Base-by-base conservation (phyloP, 2,797 vertebrate species). In the Channallabes apus region DNA sequence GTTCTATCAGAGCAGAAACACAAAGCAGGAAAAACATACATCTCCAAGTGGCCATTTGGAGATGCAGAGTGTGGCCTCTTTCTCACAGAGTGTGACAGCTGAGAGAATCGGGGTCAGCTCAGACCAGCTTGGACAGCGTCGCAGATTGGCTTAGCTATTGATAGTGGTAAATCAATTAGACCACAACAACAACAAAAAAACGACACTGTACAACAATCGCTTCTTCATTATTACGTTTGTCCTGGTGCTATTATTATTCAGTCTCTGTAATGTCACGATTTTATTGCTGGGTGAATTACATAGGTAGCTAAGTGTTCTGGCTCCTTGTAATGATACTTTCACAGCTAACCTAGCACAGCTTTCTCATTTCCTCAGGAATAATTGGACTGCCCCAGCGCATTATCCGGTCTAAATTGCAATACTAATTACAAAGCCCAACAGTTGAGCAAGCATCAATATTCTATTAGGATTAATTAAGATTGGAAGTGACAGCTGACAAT, bases 381-480 rank as follows among this genome's bases (percentile, higher is more conserved):
- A 98, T 95, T 97, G 96, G 94, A 95, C 95, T 93, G 95, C 95
- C 93, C 93, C 84, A 88, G 92, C 92, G 92, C 94, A 95, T 95
- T 94, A 95, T 94, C 94, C 94, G 93, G 89, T 97, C 95, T 96
- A 97, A 97, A 97, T 96, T 97, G 96, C 95, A 96, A 96, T 96
- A 95, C 95, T 97, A 96, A 97, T 99, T 97, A 98, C 95, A 97
- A 97, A 96, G 96, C 96, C 97, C 95, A 97, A 97, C 97, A 97
- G 96, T 97, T 96, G 96, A 92, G 90, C 94, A 84, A 80, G 93
- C 96, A 95, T 99, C 98, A 97, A 97, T 98, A 97, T 96, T 95
- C 96, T 96, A 98, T 98, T 97, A 98, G 95, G 96, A 97, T 97
- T 98, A 97, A 99, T 99, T 98, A 98, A 97, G 95, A 95, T 95